Conservation (phyloP, 2,888 invertebrate species). For the Hemaris fuciformis region DNA sequence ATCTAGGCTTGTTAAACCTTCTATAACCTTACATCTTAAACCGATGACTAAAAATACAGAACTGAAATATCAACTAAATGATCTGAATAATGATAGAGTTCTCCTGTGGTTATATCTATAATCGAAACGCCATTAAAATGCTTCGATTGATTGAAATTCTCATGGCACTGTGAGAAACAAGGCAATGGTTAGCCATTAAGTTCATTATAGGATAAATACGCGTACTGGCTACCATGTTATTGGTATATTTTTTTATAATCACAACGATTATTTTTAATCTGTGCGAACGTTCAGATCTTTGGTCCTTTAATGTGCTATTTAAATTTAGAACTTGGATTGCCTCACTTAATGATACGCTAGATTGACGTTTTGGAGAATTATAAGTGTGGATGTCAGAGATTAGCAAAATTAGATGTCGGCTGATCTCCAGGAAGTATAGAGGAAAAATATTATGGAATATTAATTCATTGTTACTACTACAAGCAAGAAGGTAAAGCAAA, state of each 20-base stretch:
- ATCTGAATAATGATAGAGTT: conserved; percentile 13
- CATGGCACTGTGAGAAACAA: conserved; percentile 59
- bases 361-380: not conserved
- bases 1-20: no score
- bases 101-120: conserved; percentile 26
- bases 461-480: no score
- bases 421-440: no score
- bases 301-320: no score
- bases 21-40: not conserved
- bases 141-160: conserved; percentile 64
- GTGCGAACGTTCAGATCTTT: not conserved
- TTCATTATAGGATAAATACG: not conserved
- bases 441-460: no score
- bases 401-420: not conserved
- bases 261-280: not conserved
- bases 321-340: not conserved
- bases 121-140: conserved; percentile 65
- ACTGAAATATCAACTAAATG: conserved; percentile 7
- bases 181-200: conserved; percentile 43
- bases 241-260: not conserved
- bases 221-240: conserved; percentile 12
- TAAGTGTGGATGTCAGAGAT: not conserved
- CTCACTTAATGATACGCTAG: not conserved
- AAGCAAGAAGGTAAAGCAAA: no score
- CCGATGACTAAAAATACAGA: not conserved